Conservation (phyloP, 2,797 vertebrate genomes). For the Enteromius paludinosus region DNA sequence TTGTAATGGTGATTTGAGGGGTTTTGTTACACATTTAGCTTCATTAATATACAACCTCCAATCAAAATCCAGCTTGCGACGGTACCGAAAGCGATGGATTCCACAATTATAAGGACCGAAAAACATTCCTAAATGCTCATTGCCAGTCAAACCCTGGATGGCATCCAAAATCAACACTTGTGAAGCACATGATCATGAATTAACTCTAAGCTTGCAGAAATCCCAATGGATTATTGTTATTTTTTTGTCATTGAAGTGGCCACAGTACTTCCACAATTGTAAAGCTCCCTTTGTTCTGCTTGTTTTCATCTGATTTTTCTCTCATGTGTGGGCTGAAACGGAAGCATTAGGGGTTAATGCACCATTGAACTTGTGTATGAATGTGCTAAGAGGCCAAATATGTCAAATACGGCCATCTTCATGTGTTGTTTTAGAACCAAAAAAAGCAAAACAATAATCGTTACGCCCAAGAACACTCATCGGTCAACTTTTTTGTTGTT, state of each 20-base stretch:
- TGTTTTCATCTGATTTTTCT: conserved; percentile 21
- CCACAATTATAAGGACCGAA: conserved; percentile 47
- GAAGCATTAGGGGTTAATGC: conserved; percentile 70
- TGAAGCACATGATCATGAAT: conserved; percentile 67
- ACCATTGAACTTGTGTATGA: conserved; percentile 54
- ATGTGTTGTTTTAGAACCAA: conserved; percentile 67
- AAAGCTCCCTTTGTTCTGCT: conserved; percentile 67
- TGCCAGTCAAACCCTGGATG: conserved; percentile 52
- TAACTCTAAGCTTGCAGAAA: conserved; percentile 34
- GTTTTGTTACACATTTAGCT: conserved; percentile 40
- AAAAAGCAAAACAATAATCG: conserved; percentile 53
- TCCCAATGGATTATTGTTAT: conserved; percentile 31
- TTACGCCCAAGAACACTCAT: conserved; percentile 16
- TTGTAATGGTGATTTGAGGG: conserved; percentile 44
- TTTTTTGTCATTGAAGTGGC: conserved; percentile 14
- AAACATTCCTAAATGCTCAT: conserved; percentile 69
- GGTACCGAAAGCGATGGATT: conserved; percentile 38
- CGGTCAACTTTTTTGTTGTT: background rate
- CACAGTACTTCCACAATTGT: conserved; percentile 54
- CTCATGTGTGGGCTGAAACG: conserved; percentile 53
- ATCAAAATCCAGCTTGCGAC: conserved; percentile 50
- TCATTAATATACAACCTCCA: conserved; percentile 53
- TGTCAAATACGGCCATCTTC: conserved; percentile 55
- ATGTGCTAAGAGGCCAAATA: conserved; percentile 61
- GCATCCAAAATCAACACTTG: conserved; percentile 43